These are phyloP conservation scores for Eueremaeus valkanovi DNA, from an alignment of 2,888 invertebrate species.

Conservation along the genomic window DNA sequence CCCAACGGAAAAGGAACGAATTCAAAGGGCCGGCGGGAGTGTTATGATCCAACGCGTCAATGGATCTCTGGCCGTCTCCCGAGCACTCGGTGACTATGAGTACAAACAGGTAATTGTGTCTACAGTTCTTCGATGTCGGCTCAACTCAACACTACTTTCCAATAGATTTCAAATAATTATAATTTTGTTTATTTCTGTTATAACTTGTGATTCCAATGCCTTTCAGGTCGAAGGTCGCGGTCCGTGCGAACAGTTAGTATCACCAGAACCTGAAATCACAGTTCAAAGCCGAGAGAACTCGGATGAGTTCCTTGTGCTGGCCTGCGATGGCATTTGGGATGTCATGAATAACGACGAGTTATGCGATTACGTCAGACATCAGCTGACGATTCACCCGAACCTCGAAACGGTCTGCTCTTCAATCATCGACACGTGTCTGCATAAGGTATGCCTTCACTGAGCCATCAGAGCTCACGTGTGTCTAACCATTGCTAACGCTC, in stretches of 20 bases:
- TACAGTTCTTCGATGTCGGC: too few species aligned
- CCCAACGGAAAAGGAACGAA: constrained; percentile 86
- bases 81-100: constrained; percentile 92
- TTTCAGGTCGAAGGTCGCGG: too few species aligned
- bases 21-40: constrained; percentile 89
- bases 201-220: too few species aligned
- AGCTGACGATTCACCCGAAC: constrained; percentile 81
- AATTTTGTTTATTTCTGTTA: too few species aligned
- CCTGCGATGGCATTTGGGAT: constrained; percentile 98
- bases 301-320: constrained; percentile 95
- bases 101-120: constrained; percentile 85
- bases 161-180: too few species aligned
- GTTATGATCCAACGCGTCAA: constrained; percentile 96
- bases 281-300: too few species aligned
- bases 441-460: too few species aligned
- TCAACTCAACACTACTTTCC: too few species aligned
- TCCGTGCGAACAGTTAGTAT: constrained; percentile 97
- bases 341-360: constrained; percentile 95
- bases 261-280: constrained; percentile 96
- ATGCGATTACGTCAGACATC: constrained; percentile 64
- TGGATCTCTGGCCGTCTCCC: constrained; percentile 86
- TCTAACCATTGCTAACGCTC: too few species aligned
- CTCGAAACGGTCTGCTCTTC: constrained; percentile 85
- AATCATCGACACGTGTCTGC: constrained; percentile 95
- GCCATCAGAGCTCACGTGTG: too few species aligned